Conservation (phyloP, 2,888 invertebrate genomes). For the Andrena bucephala region DNA sequence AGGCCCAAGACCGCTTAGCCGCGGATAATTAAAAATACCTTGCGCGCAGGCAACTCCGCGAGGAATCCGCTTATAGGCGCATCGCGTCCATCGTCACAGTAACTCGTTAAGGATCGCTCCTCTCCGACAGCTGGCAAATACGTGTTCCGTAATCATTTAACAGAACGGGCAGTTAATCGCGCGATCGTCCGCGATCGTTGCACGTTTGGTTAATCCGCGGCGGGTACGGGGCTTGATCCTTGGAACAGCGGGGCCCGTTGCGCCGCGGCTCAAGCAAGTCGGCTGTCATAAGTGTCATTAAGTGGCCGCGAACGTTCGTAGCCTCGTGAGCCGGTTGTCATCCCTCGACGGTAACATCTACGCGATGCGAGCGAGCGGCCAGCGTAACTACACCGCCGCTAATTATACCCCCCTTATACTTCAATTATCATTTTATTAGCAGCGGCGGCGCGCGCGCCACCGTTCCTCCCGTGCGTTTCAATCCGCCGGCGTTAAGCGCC, state of each 20-base stretch:
- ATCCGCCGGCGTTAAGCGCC: slow-evolving; percentile 12
- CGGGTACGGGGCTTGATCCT: slow-evolving; percentile 26
- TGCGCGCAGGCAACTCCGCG: background rate
- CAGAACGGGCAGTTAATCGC: slow-evolving; percentile 26
- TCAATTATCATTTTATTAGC: slow-evolving; percentile 69
- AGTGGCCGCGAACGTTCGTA: slow-evolving; percentile 51
- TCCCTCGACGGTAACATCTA: slow-evolving; percentile 37
- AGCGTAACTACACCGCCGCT: slow-evolving; percentile 42
- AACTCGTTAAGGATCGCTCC: slow-evolving; percentile 5
- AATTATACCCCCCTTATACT: slow-evolving; percentile 62
- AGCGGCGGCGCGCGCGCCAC: slow-evolving; percentile 19
- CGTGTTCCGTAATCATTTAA: slow-evolving; percentile 41
- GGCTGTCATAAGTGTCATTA: slow-evolving; percentile 68
- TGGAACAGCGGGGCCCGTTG: slow-evolving; percentile 6
- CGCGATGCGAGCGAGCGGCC: slow-evolving; percentile 11
- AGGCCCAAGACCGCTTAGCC: background rate
- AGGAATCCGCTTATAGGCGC: background rate
- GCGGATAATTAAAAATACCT: background rate
- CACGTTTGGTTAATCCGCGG: slow-evolving; percentile 48
- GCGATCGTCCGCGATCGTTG: slow-evolving; percentile 10
- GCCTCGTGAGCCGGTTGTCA: slow-evolving; percentile 63
- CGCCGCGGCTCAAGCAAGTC: slow-evolving; percentile 22
- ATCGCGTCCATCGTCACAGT: background rate
- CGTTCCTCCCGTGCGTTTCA: slow-evolving; percentile 15
- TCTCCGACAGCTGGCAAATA: slow-evolving; percentile 24